Evolutionary conservation across 2,888 invertebrate genomes (phyloP).

Genomic region (Saturnia pavonia): DNA sequence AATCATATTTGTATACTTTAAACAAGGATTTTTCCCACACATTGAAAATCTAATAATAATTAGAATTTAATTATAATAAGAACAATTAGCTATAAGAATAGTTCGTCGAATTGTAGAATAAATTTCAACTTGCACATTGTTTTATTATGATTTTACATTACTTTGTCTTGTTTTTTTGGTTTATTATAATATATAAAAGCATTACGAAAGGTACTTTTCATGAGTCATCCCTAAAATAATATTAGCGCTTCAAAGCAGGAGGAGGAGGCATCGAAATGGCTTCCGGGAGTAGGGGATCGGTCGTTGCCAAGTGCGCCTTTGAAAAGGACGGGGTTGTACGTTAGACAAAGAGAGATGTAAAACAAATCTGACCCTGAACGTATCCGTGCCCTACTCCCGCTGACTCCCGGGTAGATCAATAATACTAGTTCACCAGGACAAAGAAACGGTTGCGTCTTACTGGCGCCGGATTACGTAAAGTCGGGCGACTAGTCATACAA

Average conservation of each 20-base stretch:
- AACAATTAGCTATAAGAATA: too few relatives aligned
- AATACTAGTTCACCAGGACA: constrained; percentile 35
- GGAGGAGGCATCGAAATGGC: constrained; percentile 21
- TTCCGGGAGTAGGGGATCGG: constrained; percentile 42
- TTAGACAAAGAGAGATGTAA: constrained; percentile 44
- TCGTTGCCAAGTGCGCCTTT: constrained; percentile 44
- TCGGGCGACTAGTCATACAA: neutral
- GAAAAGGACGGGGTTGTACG: constrained; percentile 37
- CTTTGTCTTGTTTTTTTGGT: neutral
- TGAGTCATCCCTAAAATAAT: constrained; percentile 2
- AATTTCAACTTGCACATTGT: too few relatives aligned
- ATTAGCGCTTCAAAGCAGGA: neutral
- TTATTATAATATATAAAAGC: neutral
- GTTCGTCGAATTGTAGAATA: too few relatives aligned
- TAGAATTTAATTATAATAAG: too few relatives aligned
- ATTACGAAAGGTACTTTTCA: neutral
- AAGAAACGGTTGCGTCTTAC: constrained; percentile 22
- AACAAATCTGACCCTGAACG: constrained; percentile 66
- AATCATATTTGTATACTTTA: too few relatives aligned
- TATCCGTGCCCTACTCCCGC: constrained; percentile 50
- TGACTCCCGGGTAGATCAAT: constrained; percentile 53
- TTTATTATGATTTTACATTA: too few relatives aligned
- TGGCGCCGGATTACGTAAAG: constrained; percentile 21
- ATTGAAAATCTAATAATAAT: too few relatives aligned
- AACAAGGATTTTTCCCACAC: too few relatives aligned